Conservation (phyloP, 2,888 invertebrate genomes). For the Nomada ruficornis region DNA sequence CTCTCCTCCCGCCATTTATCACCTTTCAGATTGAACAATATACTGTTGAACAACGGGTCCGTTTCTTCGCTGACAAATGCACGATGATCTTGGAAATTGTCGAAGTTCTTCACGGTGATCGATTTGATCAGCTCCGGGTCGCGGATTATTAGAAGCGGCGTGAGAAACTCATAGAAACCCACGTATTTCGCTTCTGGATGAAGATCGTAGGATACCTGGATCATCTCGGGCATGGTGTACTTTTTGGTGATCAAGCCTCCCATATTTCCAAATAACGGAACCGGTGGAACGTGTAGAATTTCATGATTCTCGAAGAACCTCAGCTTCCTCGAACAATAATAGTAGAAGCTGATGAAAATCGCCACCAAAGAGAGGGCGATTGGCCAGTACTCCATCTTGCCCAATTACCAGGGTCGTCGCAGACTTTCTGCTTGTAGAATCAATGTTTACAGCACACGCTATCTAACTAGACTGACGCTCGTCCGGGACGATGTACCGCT, state of each 20-base stretch:
- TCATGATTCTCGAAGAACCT: slow-evolving; percentile 7
- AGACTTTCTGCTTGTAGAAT: not conserved
- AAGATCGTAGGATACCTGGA: slow-evolving; percentile 38
- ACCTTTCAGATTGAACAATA: slow-evolving; percentile 75
- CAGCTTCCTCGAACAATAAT: not conserved
- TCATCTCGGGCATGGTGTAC: slow-evolving; percentile 52
- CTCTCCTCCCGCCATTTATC: slow-evolving; percentile 86
- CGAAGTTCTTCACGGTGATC: slow-evolving; percentile 70
- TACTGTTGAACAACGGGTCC: slow-evolving; percentile 68
- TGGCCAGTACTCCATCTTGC: slow-evolving; percentile 7
- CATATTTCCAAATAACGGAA: slow-evolving; percentile 60
- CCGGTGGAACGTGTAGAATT: slow-evolving; percentile 1
- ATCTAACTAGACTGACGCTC: not conserved
- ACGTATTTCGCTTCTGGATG: slow-evolving; percentile 68
- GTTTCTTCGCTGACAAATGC: not conserved
- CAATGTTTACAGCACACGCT: not conserved
- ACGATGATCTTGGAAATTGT: slow-evolving; percentile 73
- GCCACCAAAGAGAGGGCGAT: not conserved
- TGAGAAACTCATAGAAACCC: slow-evolving; percentile 72
- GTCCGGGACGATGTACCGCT: not conserved
- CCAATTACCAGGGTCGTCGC: too few species aligned
- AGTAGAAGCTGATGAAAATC: slow-evolving; percentile 1
- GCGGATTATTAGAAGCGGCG: slow-evolving; percentile 73
- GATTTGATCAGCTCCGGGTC: slow-evolving; percentile 78
- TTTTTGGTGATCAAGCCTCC: slow-evolving; percentile 57